Conservation (phyloP, 2,797 vertebrate genomes). For the Pagetopsis macropterus region DNA sequence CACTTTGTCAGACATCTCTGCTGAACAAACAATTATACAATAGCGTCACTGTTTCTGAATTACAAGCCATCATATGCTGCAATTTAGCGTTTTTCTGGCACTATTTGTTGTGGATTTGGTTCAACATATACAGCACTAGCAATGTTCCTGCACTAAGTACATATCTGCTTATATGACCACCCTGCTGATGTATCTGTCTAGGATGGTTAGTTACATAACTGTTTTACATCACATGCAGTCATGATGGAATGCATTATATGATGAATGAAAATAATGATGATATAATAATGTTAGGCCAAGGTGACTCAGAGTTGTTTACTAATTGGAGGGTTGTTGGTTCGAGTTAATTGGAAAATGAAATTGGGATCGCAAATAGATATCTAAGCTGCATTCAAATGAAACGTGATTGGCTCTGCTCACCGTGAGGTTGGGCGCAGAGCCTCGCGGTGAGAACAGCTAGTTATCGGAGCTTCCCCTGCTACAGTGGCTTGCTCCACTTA, state of each 20-base stretch:
- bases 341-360: no score
- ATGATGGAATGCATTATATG: not conserved
- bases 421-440: no score
- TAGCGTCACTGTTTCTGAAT: not conserved
- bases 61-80: not conserved
- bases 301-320: no score
- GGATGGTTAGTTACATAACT: not conserved
- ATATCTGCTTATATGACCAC: not conserved
- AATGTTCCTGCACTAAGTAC: not conserved
- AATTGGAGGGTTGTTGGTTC: no score
- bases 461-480: no score
- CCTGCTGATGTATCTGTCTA: not conserved
- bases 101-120: not conserved
- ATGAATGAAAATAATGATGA: not conserved
- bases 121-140: not conserved
- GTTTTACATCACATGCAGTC: not conserved
- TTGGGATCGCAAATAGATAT: no score
- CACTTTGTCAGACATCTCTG: not conserved
- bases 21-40: not conserved
- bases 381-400: no score
- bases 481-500: no score
- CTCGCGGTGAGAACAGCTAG: no score
- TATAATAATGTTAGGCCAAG: no score
- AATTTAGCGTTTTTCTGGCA: not conserved
- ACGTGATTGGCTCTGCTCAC: no score